These are phyloP conservation scores for Orgyia antiqua DNA, from an alignment of 2,888 invertebrate species.

Conservation along the genomic window DNA sequence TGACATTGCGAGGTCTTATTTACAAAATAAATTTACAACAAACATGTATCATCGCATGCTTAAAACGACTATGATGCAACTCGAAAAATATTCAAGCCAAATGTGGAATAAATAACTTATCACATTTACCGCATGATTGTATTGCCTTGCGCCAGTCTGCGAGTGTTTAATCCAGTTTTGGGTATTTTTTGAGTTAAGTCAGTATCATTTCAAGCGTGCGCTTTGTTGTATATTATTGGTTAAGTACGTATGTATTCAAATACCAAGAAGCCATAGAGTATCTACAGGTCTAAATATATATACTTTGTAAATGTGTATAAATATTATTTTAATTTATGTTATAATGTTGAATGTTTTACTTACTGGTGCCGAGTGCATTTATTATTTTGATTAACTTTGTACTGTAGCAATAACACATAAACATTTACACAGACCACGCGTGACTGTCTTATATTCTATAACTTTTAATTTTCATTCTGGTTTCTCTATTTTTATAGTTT, in stretches of 20 bases:
- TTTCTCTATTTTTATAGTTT: constrained; percentile 17
- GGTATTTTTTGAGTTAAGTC: no score
- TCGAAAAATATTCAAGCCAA: no score
- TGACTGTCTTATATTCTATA: no score
- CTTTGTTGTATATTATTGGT: constrained; percentile 1
- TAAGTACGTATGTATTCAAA: constrained; percentile 1
- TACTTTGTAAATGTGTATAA: constrained; percentile 65
- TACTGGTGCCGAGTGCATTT: constrained; percentile 57
- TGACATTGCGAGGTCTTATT: no score
- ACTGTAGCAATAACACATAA: constrained; percentile 16
- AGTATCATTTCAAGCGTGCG: background rate
- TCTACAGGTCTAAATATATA: constrained; percentile 19
- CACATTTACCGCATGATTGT: no score
- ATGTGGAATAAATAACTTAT: no score
- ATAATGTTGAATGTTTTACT: constrained; percentile 47
- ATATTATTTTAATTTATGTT: constrained; percentile 60
- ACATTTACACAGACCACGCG: no score
- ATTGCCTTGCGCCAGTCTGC: no score
- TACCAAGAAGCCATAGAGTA: constrained; percentile 10
- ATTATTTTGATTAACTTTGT: constrained; percentile 39
- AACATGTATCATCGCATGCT: no score
- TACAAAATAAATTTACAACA: no score
- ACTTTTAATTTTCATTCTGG: constrained; percentile 5
- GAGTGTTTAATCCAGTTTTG: no score
- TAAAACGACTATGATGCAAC: no score